phyloP scores from a whole-genome alignment of 2,888 invertebrate species.

The Nephrotoma guestfalica region DNA sequence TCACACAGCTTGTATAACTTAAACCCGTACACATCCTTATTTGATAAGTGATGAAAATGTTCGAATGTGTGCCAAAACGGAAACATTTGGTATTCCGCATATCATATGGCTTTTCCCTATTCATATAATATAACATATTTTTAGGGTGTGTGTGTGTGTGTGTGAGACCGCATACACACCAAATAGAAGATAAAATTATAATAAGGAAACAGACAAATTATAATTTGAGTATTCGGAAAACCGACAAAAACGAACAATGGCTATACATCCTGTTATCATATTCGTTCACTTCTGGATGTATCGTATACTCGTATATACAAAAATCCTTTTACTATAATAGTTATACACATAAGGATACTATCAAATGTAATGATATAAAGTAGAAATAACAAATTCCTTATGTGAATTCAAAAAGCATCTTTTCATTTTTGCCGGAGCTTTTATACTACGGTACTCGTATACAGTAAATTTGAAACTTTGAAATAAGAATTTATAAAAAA shows the following conservation, averaged over 20 bases:
- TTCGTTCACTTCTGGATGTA: background rate
- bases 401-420: background rate
- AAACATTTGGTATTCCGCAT: background rate
- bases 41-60: background rate
- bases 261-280: background rate
- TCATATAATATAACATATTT: background rate
- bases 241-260: background rate
- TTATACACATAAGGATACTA: background rate
- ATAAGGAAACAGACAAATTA: background rate
- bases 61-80: background rate
- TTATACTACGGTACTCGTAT: background rate
- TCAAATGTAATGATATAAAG: background rate
- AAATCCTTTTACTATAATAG: background rate
- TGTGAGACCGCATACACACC: background rate
- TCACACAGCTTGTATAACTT: background rate
- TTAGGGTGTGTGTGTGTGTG: background rate
- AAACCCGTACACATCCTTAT: background rate
- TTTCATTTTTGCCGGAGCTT: background rate
- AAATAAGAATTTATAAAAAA: background rate
- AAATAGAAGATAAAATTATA: background rate
- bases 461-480: background rate
- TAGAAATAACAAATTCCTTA: background rate
- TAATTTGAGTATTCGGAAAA: background rate
- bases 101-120: background rate
- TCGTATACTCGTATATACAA: background rate